Base-by-base conservation (phyloP, 2,113 vertebrate genomes). In the Cygnus atratus region DNA sequence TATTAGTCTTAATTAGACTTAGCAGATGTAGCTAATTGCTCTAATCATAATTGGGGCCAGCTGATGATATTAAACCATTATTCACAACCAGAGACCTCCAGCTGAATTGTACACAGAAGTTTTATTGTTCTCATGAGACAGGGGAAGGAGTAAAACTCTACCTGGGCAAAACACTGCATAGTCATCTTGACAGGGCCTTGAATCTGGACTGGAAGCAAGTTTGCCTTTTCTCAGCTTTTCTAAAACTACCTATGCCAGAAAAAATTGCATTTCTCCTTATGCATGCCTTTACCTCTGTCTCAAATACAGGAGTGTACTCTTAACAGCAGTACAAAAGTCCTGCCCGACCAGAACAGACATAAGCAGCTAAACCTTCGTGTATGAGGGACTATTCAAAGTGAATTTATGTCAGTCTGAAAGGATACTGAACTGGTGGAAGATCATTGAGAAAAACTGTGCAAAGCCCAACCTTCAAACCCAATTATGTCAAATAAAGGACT, bases 1-100 rank as follows among this genome's bases (percentile, higher is more conserved):
- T 29, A 75, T 85, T 79, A 94, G 33, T 83, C 35, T 94, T 94
- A 90, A 95, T 95, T 96, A 95, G 79, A 90, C 66, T 88, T 82
- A 90, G 88, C 58, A 84, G 46, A 61, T 59, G 50, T 39, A 90
- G 43, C 62, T 92, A 93, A 97, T 48, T 92, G 83, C 46, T 89
- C 48, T 66, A 76, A 94, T 43, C 67, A 46, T 70, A 91, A 93
- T 90, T 68, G 90, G 46, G 48, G 77, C 39, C 80, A 90, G 72
- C 29, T 82, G 84, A 50, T 84, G 39, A 88, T 84, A 89, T 66
- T 66, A 72, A 73, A 57, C 44, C 75, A 50, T 57, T 72, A 21
- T 59, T 68, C 35, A 54, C 11, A 26, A 70, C 50, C 31, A 81
- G 37, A 85, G 62, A 78, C 85, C 43, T 91, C 67, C 61, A 94